These are phyloP conservation scores for Galeopterus variegatus DNA, from an alignment of 2,113 vertebrate genomes.

Conservation along the genomic window DNA sequence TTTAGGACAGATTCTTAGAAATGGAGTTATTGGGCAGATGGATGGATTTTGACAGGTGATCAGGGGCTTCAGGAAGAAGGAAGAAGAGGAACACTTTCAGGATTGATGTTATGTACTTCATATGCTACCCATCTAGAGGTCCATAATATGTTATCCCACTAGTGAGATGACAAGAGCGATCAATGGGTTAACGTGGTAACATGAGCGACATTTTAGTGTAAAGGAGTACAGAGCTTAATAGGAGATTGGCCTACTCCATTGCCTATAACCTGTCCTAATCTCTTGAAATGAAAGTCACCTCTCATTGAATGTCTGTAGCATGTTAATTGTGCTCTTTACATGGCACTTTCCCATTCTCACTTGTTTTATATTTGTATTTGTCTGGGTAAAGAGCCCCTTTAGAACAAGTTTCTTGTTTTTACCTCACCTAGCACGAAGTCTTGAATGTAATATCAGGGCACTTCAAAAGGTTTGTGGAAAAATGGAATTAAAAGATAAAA, in stretches of 20 bases:
- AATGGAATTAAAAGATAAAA: no score
- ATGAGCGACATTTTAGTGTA: constrained; percentile 20
- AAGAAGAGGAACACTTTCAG: constrained; percentile 15
- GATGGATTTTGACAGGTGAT: constrained; percentile 20
- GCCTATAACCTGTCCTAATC: constrained; percentile 14
- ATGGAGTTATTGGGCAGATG: neutral
- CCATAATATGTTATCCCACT: neutral
- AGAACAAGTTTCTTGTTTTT: neutral
- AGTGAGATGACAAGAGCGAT: neutral
- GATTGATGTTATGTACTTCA: neutral
- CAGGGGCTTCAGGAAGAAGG: neutral
- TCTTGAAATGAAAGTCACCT: constrained; percentile 31
- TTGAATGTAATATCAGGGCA: neutral
- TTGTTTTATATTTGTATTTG: constrained; percentile 55
- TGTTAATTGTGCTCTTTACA: neutral
- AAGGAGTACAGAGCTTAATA: neutral
- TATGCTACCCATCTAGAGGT: neutral
- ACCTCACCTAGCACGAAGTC: neutral
- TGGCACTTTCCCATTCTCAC: neutral
- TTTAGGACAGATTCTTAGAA: constrained; percentile 31
- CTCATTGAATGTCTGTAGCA: neutral
- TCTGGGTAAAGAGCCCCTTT: neutral
- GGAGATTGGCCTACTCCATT: neutral
- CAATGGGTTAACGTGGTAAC: neutral
- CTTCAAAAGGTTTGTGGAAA: no score